phyloP scores from a whole-genome alignment of 2,797 vertebrate genomes.

The Kryptolebias ocellatus region DNA sequence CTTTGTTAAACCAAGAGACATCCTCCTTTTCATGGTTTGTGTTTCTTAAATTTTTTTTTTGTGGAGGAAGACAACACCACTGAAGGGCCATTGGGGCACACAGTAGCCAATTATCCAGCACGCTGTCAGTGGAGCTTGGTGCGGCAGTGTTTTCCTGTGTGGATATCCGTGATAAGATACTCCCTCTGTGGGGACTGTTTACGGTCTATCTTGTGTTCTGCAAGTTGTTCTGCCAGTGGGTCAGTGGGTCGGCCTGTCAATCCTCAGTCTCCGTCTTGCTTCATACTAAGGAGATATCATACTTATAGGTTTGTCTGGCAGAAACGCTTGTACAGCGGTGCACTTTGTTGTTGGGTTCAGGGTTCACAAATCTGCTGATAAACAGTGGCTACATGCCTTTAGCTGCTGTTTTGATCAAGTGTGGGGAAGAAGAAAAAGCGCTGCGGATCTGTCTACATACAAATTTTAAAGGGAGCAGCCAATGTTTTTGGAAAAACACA shows the following conservation, averaged over 20 bases:
- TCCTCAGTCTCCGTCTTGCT: conserved; percentile 24
- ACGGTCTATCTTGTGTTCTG: conserved; percentile 20
- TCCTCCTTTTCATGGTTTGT: conserved; percentile 3
- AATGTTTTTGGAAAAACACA: not conserved
- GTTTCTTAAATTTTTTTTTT: conserved; percentile 32
- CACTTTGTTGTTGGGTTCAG: conserved; percentile 7
- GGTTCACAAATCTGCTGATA: conserved; percentile 2
- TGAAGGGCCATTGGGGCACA: conserved; percentile 22
- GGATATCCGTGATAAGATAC: conserved; percentile 22
- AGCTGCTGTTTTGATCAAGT: conserved; percentile 13
- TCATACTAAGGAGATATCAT: conserved; percentile 29
- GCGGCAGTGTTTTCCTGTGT: conserved; percentile 12
- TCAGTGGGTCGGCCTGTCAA: conserved; percentile 31
- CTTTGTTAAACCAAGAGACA: conserved; percentile 2
- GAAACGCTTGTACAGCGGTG: not conserved
- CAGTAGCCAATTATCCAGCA: conserved; percentile 45
- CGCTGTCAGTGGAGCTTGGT: conserved; percentile 30
- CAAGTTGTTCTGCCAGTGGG: conserved; percentile 32
- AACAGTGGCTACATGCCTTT: not conserved
- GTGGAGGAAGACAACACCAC: conserved; percentile 24
- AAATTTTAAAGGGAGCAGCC: not conserved
- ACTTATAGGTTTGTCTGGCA: conserved; percentile 18
- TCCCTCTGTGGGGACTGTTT: conserved; percentile 33
- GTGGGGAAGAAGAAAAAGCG: not conserved
- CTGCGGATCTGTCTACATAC: not conserved